Evolutionary conservation across 2,888 invertebrate species (phyloP).

Genomic region (Drosophila neonasuta): DNA sequence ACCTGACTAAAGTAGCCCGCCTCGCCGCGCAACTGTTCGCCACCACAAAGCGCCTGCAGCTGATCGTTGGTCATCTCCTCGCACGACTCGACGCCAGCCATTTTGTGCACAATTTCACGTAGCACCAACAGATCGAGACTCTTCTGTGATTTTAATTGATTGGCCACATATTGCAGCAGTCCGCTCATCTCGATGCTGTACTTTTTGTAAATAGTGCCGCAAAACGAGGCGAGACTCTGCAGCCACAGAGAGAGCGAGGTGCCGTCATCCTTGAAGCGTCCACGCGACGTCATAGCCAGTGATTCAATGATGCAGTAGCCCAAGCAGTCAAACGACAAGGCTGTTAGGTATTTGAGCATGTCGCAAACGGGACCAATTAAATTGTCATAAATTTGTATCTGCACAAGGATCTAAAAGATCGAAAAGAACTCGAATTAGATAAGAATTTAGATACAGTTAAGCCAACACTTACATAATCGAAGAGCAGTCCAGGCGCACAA

Average conservation of each 20-base stretch:
- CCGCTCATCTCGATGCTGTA: slow-evolving; percentile 98
- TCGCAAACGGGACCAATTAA: slow-evolving; percentile 98
- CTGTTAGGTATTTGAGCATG: slow-evolving; percentile 97
- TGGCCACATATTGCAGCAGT: slow-evolving; percentile 97
- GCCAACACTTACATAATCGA: slow-evolving; percentile 90
- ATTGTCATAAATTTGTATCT: slow-evolving; percentile 97
- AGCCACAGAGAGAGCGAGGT: slow-evolving; percentile 97
- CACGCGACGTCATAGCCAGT: slow-evolving; percentile 89
- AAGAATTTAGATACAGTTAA: too few species aligned
- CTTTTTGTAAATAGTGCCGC: slow-evolving; percentile 98
- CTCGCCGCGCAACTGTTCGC: slow-evolving; percentile 96
- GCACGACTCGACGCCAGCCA: slow-evolving; percentile 98
- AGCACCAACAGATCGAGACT: slow-evolving; percentile 95
- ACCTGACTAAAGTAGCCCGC: slow-evolving; percentile 99
- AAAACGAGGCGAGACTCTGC: slow-evolving; percentile 96
- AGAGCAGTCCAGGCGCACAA: slow-evolving; percentile 96
- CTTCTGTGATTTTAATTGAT: slow-evolving; percentile 97
- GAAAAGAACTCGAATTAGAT: background rate
- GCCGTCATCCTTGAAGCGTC: slow-evolving; percentile 92
- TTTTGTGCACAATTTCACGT: slow-evolving; percentile 99
- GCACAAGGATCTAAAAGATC: slow-evolving; percentile 84
- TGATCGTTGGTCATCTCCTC: slow-evolving; percentile 98
- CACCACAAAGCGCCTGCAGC: slow-evolving; percentile 97
- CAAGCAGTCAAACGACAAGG: slow-evolving; percentile 96
- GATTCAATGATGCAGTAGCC: slow-evolving; percentile 98